phyloP scores from a whole-genome alignment of 2,888 invertebrate genomes.

The Dascillus cervinus region DNA sequence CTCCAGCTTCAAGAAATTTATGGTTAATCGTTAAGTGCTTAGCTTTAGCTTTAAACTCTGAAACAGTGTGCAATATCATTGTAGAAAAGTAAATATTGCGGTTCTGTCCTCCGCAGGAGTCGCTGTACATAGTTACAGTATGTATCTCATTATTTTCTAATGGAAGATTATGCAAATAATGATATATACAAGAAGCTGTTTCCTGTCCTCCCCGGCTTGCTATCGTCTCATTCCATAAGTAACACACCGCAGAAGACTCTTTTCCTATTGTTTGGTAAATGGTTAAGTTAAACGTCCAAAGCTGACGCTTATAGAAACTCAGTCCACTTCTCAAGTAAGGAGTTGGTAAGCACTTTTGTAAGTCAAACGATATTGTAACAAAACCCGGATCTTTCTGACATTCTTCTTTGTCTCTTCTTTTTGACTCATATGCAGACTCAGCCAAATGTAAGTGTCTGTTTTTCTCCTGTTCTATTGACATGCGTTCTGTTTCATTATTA shows the following conservation, averaged over 20 bases:
- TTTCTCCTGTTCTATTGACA: constrained; percentile 2
- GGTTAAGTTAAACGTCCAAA: constrained; percentile 9
- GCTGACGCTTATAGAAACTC: constrained; percentile 9
- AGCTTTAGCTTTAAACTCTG: background rate
- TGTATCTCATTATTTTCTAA: no score
- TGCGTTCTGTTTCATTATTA: constrained; percentile 6
- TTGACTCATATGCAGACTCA: constrained; percentile 5
- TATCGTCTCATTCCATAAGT: no score
- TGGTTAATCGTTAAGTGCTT: background rate
- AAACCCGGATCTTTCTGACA: constrained; percentile 5
- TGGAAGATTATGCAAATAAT: no score
- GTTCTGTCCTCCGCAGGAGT: background rate
- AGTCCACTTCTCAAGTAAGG: no score
- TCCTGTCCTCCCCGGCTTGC: no score
- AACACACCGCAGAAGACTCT: no score
- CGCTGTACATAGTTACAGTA: background rate
- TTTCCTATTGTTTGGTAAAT: no score
- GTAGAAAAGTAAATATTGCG: background rate
- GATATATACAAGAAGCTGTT: no score
- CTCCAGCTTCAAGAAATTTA: constrained; percentile 1
- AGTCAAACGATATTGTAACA: no score
- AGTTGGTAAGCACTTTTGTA: no score
- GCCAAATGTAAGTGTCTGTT: constrained; percentile 7
- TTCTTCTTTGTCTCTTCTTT: constrained; percentile 6
- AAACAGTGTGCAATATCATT: background rate